phyloP scores from a whole-genome alignment of 2,797 vertebrate species.

The Sebastolobus alascanus region DNA sequence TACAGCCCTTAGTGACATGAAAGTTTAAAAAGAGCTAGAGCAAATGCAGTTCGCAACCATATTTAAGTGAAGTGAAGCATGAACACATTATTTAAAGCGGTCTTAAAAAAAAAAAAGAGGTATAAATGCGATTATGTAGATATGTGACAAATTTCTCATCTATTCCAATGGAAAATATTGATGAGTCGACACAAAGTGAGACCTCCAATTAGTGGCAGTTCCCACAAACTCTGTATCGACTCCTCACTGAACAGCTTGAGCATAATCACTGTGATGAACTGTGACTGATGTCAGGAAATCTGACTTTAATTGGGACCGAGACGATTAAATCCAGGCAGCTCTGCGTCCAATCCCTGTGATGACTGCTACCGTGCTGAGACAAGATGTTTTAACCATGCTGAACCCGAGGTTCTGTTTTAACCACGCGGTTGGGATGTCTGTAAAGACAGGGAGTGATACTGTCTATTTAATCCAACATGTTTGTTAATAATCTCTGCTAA shows the following conservation, averaged over 20 bases:
- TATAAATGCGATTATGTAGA: background rate
- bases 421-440: conserved; percentile 40
- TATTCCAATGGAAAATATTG: conserved; percentile 22
- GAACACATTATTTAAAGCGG: background rate
- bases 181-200: conserved; percentile 46
- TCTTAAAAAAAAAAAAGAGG: background rate
- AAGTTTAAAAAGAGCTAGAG: background rate
- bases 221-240: conserved; percentile 87
- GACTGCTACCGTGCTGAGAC: conserved; percentile 40
- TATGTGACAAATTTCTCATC: conserved; percentile 3
- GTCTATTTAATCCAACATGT: conserved; percentile 78
- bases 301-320: conserved; percentile 87
- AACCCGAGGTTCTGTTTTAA: conserved; percentile 48
- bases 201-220: conserved; percentile 76
- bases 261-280: conserved; percentile 89
- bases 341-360: conserved; percentile 56
- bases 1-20: too few species aligned
- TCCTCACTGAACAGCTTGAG: conserved; percentile 86
- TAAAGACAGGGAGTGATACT: conserved; percentile 62
- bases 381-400: conserved; percentile 33
- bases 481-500: conserved; percentile 83
- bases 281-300: conserved; percentile 90
- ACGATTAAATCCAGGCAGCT: conserved; percentile 84
- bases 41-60: background rate
- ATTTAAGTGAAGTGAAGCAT: background rate